Percentiles rank a stretch among this genome's conserved stretches.
Conservation (phyloP, 2,888 invertebrate species). For the Cryptus viduatorius region DNA sequence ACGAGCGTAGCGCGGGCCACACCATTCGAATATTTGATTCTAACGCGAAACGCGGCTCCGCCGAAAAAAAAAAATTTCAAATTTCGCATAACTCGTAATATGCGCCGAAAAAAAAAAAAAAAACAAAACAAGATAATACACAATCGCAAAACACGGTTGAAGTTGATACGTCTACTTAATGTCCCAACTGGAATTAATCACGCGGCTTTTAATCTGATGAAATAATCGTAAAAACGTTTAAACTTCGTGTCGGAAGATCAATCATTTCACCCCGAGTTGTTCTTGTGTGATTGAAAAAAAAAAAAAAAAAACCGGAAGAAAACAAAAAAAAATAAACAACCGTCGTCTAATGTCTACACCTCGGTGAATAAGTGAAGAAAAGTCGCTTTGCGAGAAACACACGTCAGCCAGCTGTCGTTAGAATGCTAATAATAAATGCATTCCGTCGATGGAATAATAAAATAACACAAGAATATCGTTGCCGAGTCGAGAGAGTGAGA, state of each 20-base stretch:
- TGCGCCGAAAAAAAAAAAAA: neutral
- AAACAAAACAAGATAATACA: neutral
- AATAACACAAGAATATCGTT: slow-evolving; percentile 67
- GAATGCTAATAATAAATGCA: slow-evolving; percentile 66
- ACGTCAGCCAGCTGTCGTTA: slow-evolving; percentile 63
- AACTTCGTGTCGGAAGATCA: slow-evolving; percentile 24
- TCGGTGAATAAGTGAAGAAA: slow-evolving; percentile 42
- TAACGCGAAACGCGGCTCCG: slow-evolving; percentile 33
- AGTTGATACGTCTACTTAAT: slow-evolving; percentile 7
- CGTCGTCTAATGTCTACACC: slow-evolving; percentile 33
- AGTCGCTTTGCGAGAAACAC: slow-evolving; percentile 45
- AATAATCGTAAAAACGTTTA: slow-evolving; percentile 13
- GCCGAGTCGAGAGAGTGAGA: slow-evolving; percentile 33
- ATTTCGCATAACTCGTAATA: neutral
- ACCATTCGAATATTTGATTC: slow-evolving; percentile 56
- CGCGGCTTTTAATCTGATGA: slow-evolving; percentile 8
- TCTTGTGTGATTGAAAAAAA: slow-evolving; percentile 16
- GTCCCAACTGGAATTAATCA: neutral
- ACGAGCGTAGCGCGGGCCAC: neutral
- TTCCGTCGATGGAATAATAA: slow-evolving; percentile 75
- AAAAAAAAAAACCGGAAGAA: neutral
- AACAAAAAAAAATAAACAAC: neutral
- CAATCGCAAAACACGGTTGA: neutral
- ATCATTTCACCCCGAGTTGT: slow-evolving; percentile 26
- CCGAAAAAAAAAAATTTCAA: neutral